A percentile compares a stretch with the other conserved stretches of the same genome.
These are phyloP conservation scores for Malacosoma neustria DNA, from an alignment of 2,888 invertebrate genomes.

Conservation along the genomic window DNA sequence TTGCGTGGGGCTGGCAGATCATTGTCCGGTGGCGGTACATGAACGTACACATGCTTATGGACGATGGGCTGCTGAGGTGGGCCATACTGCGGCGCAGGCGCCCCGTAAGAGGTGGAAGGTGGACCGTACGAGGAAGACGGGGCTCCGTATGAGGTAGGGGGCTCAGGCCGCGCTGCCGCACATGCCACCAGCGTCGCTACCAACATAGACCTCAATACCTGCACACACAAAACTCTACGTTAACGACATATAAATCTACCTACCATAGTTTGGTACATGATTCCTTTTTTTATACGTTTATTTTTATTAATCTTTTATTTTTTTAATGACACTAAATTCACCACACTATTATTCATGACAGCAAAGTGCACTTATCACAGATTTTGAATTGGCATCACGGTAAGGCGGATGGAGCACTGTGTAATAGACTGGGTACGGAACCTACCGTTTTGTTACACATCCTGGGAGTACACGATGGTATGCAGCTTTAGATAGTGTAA, in stretches of 20 bases:
- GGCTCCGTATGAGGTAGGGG: slow-evolving; percentile 74
- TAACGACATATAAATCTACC: slow-evolving; percentile 3
- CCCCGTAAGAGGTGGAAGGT: slow-evolving; percentile 55
- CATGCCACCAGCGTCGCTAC: slow-evolving; percentile 54
- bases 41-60: slow-evolving; percentile 93
- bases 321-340: neutral
- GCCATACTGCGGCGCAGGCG: slow-evolving; percentile 79
- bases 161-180: slow-evolving; percentile 70
- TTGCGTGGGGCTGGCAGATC: slow-evolving; percentile 81
- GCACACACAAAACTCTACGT: slow-evolving; percentile 39
- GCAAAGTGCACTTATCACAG: neutral
- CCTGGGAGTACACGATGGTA: slow-evolving; percentile 42
- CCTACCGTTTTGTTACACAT: slow-evolving; percentile 70
- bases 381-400: slow-evolving; percentile 19
- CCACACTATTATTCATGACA: neutral
- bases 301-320: neutral
- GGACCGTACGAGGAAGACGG: slow-evolving; percentile 65
- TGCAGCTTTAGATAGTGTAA: slow-evolving; percentile 52
- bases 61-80: slow-evolving; percentile 84
- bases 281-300: neutral
- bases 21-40: slow-evolving; percentile 91
- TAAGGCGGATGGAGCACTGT: slow-evolving; percentile 31
- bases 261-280: neutral
- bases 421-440: slow-evolving; percentile 26
- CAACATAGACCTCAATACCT: slow-evolving; percentile 61